Base-by-base conservation (phyloP, 2,797 vertebrate species). In the Dermochelys coriacea region DNA sequence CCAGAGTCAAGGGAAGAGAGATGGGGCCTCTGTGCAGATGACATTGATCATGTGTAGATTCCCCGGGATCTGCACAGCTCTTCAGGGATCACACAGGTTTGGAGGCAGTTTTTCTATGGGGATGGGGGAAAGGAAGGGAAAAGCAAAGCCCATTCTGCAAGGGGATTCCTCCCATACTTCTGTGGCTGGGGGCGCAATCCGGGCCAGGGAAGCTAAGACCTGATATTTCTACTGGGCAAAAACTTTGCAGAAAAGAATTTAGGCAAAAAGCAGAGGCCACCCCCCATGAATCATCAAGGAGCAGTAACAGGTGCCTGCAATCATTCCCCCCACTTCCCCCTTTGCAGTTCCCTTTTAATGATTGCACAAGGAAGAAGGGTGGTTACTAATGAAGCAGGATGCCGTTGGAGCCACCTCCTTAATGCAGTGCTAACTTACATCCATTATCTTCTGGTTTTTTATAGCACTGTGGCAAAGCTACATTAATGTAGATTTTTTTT, bases 241-340 rank as follows among this genome's bases (percentile, higher is more conserved):
- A 94, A 92, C 27, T 45, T 88, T 84, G 80, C 75, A 83, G 37
- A 68, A 47, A 79, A 88, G 75, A 93, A 45, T 84, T 80, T 85
- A 91, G 80, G 88, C 47, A 78, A 51, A 93, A 34, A 18, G 50
- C 57, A 8, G 54, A 57, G 86, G 87, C 86, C 74, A 74, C 71
- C 0, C 0, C 0, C 41, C 0, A 0, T 2, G 51, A 16, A 34
- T 57, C 86, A 68, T 37, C 79, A 86, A 80, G 77, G 75, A 96
- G 59, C 61, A 83, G 55, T 54, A 87, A n/a, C 52, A 55, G 34
- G 64, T 59, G 29, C 21, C 57, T 80, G 84, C 29, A 82, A 86
- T 1, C 0, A 49, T 77, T 59, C 55, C 52, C 59, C 74, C 16
- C 34, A 41, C 41, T 41, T n/a, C 10, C 37, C 6, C 54, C 61